Base-by-base conservation (phyloP, 1,140 invertebrate genomes). In the Radopholus similis region DNA sequence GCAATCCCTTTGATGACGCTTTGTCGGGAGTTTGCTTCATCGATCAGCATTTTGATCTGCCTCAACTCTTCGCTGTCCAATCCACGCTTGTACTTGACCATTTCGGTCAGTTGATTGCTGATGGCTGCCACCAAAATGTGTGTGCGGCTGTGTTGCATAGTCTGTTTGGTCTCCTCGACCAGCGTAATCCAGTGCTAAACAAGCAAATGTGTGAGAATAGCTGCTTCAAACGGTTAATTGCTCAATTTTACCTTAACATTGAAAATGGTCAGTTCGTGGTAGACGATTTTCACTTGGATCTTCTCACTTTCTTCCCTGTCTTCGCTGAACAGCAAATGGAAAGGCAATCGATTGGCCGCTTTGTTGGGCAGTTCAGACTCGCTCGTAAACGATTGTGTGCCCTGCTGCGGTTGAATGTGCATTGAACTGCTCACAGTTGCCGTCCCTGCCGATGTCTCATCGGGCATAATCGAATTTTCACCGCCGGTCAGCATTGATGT, bases 261-360 rank as follows among this genome's bases (percentile, higher is more conserved):
- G 44, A 40, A 68, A 55, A 68, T 68, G n/a, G n/a, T 68, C n/a
- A 68, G n/a, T 56, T 68, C 66, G 30, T 57, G 38, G 32, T 68
- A 42, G 26, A 68, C 64, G 21, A 68, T 37, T 4, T 59, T 49
- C 18, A 62, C 21, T 32, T 49, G 37, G 44, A 68, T 44, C 15
- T 34, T 68, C 8, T 67, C 56, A 11, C 49, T 2, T n/a, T 38
- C 42, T 13, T 55, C 64, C 59, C 37, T 55, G 1, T 62, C 59
- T 0, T 65, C 58, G 9, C 37, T 35, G 18, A 62, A 38, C 32
- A 68, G 65, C 5, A 68, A 40, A 55, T 68, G 66, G 30, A 49
- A 68, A 9, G 66, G 66, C n/a, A 68, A 40, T 18, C 64, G 26
- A 21, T 68, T 56, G 11, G 28, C 28, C 18, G 66, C 47, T 18